Evolutionary conservation across 2,113 vertebrate species (phyloP), one percentile per base, ranked within the genome.

Genomic region (Capricornis sumatraensis): DNA sequence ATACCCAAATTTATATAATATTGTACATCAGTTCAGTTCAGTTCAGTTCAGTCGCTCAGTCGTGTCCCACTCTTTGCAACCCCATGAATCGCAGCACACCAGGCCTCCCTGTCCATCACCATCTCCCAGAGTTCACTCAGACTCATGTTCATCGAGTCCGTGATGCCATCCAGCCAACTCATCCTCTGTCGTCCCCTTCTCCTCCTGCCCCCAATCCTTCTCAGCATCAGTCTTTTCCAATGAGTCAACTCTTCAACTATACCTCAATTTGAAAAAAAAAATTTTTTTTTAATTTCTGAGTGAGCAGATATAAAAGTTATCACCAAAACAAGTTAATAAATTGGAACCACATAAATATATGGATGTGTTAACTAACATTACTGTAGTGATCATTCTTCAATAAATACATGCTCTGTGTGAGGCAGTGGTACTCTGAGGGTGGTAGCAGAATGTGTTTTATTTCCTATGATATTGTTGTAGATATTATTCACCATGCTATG

Each of bases 91-190:
- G 2, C 47, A 50, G 47, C 45, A 50, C 47, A 0, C 47, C 47
- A 50, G 47, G 47, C 12, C 12, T 50, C 47, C 2, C 47, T 3
- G 47, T 50, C 47, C 47, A 13, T 50, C 47, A 50, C 47, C 47
- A 50, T 3, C 47, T 50, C 47, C 47, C 12, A 12, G 47, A 50
- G 47, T 50, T 50, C 47, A 50, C 47, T 50, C 47, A 50, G 11
- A 1, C 47, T 50, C 47, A 50, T 0, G 2, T 50, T 50, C 47
- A 50, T 50, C 3, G 47, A 50, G 12, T 50, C 47, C 1, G 1
- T 50, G 47, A 50, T 50, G 47, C 47, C 47, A 50, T 50, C 47
- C 47, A 50, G 47, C 11, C 47, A 50, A 0, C 47, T 50, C 47
- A 50, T 50, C 47, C 47, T 50, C 47, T 50, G 47, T 50, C 12